A percentile compares a stretch with the other conserved stretches of the same genome.
Conservation (phyloP, 2,797 vertebrate species). For the Anguilla megastoma region DNA sequence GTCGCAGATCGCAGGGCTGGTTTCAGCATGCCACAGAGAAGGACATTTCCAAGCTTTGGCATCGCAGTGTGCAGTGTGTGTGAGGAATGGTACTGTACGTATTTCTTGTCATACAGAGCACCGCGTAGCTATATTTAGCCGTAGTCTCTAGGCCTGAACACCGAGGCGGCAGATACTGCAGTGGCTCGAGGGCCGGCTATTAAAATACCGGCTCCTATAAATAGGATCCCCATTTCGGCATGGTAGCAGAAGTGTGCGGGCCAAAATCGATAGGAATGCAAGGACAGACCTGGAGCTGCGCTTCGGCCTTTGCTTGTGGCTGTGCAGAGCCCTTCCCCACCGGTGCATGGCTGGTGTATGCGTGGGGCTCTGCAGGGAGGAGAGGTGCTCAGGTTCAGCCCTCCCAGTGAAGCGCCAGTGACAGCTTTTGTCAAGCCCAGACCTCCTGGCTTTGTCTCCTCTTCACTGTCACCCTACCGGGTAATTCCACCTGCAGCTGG, state of each 20-base stretch:
- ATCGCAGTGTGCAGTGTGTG: conserved; percentile 42
- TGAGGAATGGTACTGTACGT: conserved; percentile 57
- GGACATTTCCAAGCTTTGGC: conserved; percentile 37
- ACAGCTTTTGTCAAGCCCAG: conserved; percentile 58
- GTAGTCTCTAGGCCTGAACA: conserved; percentile 70
- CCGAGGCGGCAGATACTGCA: conserved; percentile 64
- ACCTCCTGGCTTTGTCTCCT: conserved; percentile 54
- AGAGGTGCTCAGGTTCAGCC: conserved; percentile 45
- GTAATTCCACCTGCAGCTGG: conserved; percentile 69
- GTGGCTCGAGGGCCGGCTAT: conserved; percentile 52
- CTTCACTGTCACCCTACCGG: conserved; percentile 51
- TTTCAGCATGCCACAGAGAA: conserved; percentile 15
- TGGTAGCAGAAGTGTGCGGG: neutral
- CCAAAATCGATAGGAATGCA: conserved; percentile 8
- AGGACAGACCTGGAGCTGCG: neutral
- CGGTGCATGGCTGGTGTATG: conserved; percentile 51
- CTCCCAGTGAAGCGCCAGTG: conserved; percentile 52
- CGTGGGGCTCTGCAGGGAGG: conserved; percentile 53
- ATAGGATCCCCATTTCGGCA: conserved; percentile 32
- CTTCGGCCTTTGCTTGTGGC: neutral
- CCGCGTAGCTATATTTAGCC: conserved; percentile 71
- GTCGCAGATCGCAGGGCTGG: conserved; percentile 33
- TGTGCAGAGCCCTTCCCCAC: conserved; percentile 20
- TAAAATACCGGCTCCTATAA: conserved; percentile 49
- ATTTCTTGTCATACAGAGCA: conserved; percentile 60